These are phyloP conservation scores for Microlaimidae sp. DNA, from an alignment of 2,888 invertebrate species.

Conservation along the genomic window DNA sequence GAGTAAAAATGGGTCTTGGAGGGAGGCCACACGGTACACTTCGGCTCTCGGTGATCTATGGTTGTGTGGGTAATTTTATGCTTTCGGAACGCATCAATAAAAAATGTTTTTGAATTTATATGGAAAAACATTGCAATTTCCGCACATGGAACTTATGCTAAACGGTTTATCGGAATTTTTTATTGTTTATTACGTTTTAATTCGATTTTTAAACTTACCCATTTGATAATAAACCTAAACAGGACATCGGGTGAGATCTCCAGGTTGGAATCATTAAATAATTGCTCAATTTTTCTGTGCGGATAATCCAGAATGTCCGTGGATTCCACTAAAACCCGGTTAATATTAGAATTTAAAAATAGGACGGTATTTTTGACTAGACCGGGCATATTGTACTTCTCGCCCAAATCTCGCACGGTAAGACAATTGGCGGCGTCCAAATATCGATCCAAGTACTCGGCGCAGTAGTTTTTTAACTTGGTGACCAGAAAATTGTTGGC, in stretches of 20 bases:
- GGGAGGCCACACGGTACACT: too few species aligned
- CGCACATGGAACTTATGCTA: too few species aligned
- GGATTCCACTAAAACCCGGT: conserved; percentile 42
- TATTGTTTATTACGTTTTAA: too few species aligned
- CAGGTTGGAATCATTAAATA: conserved; percentile 44
- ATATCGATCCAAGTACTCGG: conserved; percentile 49
- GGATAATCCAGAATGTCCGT: conserved; percentile 44
- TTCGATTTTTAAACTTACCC: conserved; percentile 43
- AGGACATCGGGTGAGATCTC: conserved; percentile 35
- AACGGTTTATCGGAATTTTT: too few species aligned
- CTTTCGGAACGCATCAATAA: too few species aligned
- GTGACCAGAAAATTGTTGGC: conserved; percentile 49
- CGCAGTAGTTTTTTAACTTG: conserved; percentile 47
- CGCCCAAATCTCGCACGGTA: conserved; percentile 47
- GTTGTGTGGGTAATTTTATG: too few species aligned
- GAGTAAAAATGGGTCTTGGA: too few species aligned
- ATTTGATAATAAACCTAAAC: conserved; percentile 43
- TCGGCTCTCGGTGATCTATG: too few species aligned
- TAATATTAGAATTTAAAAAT: conserved; percentile 44
- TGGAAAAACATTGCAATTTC: too few species aligned
- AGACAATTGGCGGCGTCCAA: conserved; percentile 49
- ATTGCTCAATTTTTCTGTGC: conserved; percentile 41
- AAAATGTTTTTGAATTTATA: too few species aligned
- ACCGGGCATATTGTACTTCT: conserved; percentile 46
- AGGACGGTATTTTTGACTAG: conserved; percentile 45